Conservation (phyloP, 2,797 vertebrate species). For the Hemitrygon akajei region DNA sequence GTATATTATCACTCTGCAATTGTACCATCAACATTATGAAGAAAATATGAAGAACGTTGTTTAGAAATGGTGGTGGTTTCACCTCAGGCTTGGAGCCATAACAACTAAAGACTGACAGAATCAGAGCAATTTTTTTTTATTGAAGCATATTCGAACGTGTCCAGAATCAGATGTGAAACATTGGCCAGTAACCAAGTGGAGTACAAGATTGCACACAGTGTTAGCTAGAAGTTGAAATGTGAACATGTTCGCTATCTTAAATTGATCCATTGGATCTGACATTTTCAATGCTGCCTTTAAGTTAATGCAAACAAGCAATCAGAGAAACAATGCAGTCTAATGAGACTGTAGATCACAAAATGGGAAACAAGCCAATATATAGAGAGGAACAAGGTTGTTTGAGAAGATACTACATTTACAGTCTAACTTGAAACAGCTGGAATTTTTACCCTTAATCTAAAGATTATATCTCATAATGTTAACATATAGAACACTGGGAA, state of each 20-base stretch:
- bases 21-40: background rate
- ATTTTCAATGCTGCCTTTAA: background rate
- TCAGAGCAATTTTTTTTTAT: background rate
- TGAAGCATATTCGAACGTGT: background rate
- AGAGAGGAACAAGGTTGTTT: background rate
- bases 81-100: conserved; percentile 13
- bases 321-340: conserved; percentile 9
- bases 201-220: background rate
- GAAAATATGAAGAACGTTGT: conserved; percentile 11
- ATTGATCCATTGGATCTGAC: background rate
- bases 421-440: conserved; percentile 1
- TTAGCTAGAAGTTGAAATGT: background rate
- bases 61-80: background rate
- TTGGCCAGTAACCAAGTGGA: background rate
- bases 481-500: background rate
- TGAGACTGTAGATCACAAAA: background rate
- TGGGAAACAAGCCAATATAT: background rate
- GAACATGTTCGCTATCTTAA: background rate
- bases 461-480: background rate
- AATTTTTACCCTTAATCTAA: background rate
- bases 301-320: background rate
- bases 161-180: conserved; percentile 21
- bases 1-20: conserved; percentile 6
- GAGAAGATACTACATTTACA: background rate
- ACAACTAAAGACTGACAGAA: background rate